These are phyloP conservation scores for Solea solea DNA, from an alignment of 2,113 vertebrate species.

Conservation along the genomic window DNA sequence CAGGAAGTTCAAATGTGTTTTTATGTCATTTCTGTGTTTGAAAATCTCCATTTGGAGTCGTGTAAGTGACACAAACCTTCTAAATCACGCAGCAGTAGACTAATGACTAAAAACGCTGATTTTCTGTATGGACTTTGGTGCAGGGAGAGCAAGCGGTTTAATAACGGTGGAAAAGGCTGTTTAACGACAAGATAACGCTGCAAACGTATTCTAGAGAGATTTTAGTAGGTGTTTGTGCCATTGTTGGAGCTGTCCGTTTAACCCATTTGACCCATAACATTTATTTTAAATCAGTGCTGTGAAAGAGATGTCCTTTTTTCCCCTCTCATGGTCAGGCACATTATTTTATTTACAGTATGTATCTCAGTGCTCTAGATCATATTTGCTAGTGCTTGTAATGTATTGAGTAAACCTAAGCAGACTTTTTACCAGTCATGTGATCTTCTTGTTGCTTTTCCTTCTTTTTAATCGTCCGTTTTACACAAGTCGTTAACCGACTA, in stretches of 20 bases:
- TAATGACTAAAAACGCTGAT: too few relatives aligned
- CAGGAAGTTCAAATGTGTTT: too few relatives aligned
- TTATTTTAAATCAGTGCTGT: slow-evolving; percentile 23
- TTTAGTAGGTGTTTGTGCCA: slow-evolving; percentile 16
- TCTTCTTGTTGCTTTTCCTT: neutral
- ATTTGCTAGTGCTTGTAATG: neutral
- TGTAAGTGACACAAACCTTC: too few relatives aligned
- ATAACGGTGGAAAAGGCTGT: too few relatives aligned
- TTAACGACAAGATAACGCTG: too few relatives aligned
- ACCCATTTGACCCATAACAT: neutral
- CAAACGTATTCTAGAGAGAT: too few relatives aligned
- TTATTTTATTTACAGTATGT: neutral
- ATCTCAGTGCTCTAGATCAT: slow-evolving; percentile 10
- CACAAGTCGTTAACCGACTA: neutral
- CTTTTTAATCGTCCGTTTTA: neutral
- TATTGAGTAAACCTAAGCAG: neutral
- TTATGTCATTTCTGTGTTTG: too few relatives aligned
- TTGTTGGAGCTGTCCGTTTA: neutral
- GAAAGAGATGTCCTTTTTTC: slow-evolving; percentile 2
- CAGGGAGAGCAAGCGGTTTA: too few relatives aligned
- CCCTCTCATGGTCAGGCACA: neutral
- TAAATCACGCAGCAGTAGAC: too few relatives aligned
- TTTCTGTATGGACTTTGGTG: too few relatives aligned
- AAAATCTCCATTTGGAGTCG: too few relatives aligned
- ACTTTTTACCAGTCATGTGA: slow-evolving; percentile 1